Evolutionary conservation across 2,797 vertebrate genomes (phyloP).

Genomic region (Cephalopachus bancanus): DNA sequence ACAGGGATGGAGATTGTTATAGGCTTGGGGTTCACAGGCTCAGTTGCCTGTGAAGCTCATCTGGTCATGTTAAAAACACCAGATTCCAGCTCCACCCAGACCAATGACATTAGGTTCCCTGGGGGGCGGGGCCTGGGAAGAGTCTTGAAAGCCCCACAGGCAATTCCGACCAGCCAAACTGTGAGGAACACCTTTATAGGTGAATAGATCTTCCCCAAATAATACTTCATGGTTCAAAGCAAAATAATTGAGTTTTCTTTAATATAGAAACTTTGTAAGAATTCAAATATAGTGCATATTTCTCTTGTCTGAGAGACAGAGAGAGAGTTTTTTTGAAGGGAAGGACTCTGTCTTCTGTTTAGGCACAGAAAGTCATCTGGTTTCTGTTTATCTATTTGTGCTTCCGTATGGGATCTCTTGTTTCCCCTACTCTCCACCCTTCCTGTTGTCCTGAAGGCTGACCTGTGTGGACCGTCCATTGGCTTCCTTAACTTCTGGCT

Average conservation of each 20-base stretch:
- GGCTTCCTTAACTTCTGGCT: not conserved
- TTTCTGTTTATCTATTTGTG: not conserved
- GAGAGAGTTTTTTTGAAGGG: not conserved
- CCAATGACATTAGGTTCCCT: not conserved
- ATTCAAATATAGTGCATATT: not conserved
- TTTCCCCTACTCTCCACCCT: too few species aligned
- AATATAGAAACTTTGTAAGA: not conserved
- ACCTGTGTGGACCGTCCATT: too few species aligned
- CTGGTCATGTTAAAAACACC: not conserved
- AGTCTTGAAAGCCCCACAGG: not conserved
- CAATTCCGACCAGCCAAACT: not conserved
- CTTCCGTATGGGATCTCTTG: not conserved
- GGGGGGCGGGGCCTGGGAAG: not conserved
- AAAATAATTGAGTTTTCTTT: not conserved
- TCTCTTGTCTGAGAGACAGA: not conserved
- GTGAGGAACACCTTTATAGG: not conserved
- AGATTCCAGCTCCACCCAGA: not conserved
- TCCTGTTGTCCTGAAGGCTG: not conserved
- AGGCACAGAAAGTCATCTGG: not conserved
- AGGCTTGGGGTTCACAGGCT: fast-evolving
- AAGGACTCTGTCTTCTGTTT: not conserved
- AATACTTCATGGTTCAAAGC: not conserved
- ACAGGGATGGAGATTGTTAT: not conserved
- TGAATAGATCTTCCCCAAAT: not conserved
- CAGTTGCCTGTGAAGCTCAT: not conserved